Evolutionary conservation across 1,140 invertebrate species (phyloP).

Genomic region (Cyphomyrmex costatus): DNA sequence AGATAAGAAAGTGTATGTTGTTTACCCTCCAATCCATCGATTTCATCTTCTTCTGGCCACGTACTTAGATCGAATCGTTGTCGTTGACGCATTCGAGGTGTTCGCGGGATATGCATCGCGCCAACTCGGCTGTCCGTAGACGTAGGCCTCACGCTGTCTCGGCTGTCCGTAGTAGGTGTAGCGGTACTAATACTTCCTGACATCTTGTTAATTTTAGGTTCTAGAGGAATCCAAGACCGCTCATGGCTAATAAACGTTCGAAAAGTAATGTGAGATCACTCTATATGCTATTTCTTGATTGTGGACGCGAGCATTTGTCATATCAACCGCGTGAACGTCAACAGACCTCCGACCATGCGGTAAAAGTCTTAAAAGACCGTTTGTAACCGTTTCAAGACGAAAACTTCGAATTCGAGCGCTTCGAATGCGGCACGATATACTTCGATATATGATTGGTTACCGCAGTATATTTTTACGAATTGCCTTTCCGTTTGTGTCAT

Average conservation of each 20-base stretch:
- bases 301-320: neutral
- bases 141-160: neutral
- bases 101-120: conserved; percentile 8
- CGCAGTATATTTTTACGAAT: neutral
- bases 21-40: conserved; percentile 40
- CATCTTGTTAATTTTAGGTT: neutral
- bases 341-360: neutral
- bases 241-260: neutral
- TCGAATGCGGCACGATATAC: neutral
- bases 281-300: neutral
- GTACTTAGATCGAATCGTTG: conserved; percentile 47
- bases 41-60: neutral
- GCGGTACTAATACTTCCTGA: too few species aligned
- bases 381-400: neutral
- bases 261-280: neutral
- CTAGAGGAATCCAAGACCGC: neutral
- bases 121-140: neutral
- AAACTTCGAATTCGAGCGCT: conserved; percentile 9
- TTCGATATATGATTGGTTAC: neutral
- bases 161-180: too few species aligned
- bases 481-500: neutral
- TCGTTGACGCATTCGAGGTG: conserved; percentile 23
- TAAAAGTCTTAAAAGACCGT: neutral
- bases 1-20: neutral
- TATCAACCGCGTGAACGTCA: neutral